Evolutionary conservation across 2,888 invertebrate genomes (phyloP), one percentile per base, ranked within the genome.

Genomic region (Dolichopus griseipennis): DNA sequence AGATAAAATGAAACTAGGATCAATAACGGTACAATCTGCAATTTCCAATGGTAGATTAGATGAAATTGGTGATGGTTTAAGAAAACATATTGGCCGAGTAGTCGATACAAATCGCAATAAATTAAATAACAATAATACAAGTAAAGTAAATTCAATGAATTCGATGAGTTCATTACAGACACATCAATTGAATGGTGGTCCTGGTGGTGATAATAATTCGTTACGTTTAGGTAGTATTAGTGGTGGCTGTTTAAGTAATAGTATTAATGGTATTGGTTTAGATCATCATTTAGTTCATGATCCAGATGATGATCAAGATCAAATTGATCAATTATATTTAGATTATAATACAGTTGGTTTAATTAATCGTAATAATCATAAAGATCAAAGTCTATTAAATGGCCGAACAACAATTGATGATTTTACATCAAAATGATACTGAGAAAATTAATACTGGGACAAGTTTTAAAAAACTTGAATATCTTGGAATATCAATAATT

Each of bases 161-260:
- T 52, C 52, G 18, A 18, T 52, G 52, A 12, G 52, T 61, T 41
- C 18, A 15, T n/a, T 34, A n/a, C 41, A 66, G n/a, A 34, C 68
- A n/a, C 62, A 68, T 0, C 69, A 52, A 68, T 33, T 65, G 69
- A 72, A 71, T 69, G 72, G 27, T 27, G 27, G 27, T 27, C 27
- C 27, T 27, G 27, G 2, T 27, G 27, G 34, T 66, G 34, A 22
- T 27, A 66, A 10, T 10, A 65, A 10, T 21, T 9, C 5, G 1
- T n/a, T n/a, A 64, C 22, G 64, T 43, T 43, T 64, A 43, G 22
- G n/a, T 20, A 27, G 37, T 27, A 43, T 18, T n/a, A 34, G 43
- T 34, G 41, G 52, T 7, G 66, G 15, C 52, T 71, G 15, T 61
- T 71, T 52, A 12, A 18, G 52, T 52, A 18, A 52, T 18, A 18